A percentile compares a stretch with the other conserved stretches of the same genome.
Conservation (phyloP, 2,797 vertebrate genomes). For the Corythornis leucogaster region DNA sequence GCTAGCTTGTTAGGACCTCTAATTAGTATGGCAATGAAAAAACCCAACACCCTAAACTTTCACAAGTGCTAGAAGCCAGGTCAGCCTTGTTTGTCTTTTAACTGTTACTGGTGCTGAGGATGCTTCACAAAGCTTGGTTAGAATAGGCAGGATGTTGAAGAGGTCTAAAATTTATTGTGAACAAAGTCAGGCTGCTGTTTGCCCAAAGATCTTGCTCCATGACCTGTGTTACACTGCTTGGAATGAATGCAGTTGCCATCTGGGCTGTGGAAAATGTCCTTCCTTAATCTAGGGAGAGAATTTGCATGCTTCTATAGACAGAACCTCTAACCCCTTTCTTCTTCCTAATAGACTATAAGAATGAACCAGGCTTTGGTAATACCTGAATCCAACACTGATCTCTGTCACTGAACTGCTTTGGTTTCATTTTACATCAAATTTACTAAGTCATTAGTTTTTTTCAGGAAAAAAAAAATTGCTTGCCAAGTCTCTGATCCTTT, state of each 20-base stretch:
- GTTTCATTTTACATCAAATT: constrained; percentile 17
- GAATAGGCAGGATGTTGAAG: background rate
- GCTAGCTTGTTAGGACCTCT: constrained; percentile 20
- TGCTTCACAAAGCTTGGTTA: background rate
- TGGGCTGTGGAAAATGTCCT: background rate
- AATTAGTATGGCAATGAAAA: background rate
- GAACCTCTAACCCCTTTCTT: background rate
- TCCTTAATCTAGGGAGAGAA: background rate
- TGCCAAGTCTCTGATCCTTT: background rate
- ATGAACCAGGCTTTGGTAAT: background rate
- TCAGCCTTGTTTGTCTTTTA: background rate
- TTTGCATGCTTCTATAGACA: fast-evolving
- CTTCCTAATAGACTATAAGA: background rate
- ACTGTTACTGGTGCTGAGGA: background rate
- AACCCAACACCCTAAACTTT: background rate
- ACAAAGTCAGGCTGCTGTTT: background rate
- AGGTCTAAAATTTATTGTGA: background rate
- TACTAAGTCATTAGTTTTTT: background rate
- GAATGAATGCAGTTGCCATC: background rate
- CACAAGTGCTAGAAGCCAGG: background rate
- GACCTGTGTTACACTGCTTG: background rate
- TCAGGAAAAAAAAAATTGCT: background rate
- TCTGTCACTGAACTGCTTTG: background rate
- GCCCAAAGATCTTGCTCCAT: background rate
- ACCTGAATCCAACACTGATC: background rate